phyloP scores from a whole-genome alignment of 2,888 invertebrate species.

The Metallyticus violacea region DNA sequence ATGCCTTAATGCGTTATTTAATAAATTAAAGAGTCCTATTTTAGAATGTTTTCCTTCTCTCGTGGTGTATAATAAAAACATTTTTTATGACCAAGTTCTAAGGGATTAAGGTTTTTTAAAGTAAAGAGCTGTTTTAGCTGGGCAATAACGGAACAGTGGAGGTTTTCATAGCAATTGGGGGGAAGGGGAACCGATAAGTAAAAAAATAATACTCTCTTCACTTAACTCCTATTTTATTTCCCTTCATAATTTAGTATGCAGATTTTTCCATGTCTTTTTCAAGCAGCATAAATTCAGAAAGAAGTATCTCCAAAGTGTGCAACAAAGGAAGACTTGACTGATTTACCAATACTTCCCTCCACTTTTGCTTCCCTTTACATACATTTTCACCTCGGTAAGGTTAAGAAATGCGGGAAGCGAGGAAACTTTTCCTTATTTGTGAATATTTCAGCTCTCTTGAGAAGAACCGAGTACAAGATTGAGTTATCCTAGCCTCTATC shows the following conservation, averaged over 20 bases:
- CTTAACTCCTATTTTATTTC: background rate
- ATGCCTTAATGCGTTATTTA: too few relatives aligned
- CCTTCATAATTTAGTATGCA: background rate
- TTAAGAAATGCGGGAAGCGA: background rate
- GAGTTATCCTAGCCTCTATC: background rate
- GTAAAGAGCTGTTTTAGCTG: too few relatives aligned
- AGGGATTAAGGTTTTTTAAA: too few relatives aligned
- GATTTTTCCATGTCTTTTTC: background rate
- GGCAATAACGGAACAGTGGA: too few relatives aligned
- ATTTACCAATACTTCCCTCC: background rate
- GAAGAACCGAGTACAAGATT: background rate
- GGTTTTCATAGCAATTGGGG: too few relatives aligned
- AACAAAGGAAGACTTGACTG: background rate
- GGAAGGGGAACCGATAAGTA: too few relatives aligned
- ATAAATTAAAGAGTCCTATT: too few relatives aligned
- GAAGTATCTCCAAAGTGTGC: background rate
- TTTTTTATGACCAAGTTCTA: too few relatives aligned
- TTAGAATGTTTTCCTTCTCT: too few relatives aligned
- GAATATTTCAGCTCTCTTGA: background rate
- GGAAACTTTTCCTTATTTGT: background rate
- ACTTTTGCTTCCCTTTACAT: background rate
- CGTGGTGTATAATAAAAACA: too few relatives aligned
- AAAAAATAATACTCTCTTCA: background rate
- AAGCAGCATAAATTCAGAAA: background rate
- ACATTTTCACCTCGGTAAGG: background rate